Conservation (phyloP, 2,797 vertebrate species). For the Gambusia yucatana region DNA sequence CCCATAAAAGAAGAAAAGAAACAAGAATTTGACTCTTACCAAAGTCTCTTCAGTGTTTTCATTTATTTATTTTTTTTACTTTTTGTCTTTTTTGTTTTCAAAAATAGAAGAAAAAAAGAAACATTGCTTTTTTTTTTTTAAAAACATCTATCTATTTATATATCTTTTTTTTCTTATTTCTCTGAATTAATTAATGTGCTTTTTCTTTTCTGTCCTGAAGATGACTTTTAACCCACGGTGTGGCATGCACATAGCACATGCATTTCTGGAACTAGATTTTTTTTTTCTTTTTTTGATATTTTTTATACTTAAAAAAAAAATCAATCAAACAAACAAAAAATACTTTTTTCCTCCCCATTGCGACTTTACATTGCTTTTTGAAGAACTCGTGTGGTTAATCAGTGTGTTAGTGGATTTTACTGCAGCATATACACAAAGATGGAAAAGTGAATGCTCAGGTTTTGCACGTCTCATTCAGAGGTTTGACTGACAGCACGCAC, state of each 20-base stretch:
- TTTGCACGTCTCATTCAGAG: conserved; percentile 58
- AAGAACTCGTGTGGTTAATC: conserved; percentile 77
- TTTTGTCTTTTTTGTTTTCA: conserved; percentile 83
- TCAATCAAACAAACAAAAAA: conserved; percentile 16
- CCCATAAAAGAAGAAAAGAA: conserved; percentile 75
- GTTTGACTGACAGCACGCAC: conserved; percentile 33
- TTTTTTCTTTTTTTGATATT: conserved; percentile 62
- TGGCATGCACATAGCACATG: conserved; percentile 90
- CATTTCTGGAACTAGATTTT: conserved; percentile 87
- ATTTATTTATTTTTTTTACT: conserved; percentile 53
- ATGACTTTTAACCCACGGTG: conserved; percentile 86
- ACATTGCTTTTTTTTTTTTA: conserved; percentile 70
- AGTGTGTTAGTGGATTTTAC: conserved; percentile 77
- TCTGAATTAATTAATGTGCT: conserved; percentile 82
- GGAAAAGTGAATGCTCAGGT: conserved; percentile 67
- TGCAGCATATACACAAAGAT: conserved; percentile 76
- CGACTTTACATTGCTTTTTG: conserved; percentile 83
- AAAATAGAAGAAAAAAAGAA: conserved; percentile 86
- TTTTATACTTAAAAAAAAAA: conserved; percentile 76
- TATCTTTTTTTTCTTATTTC: conserved; percentile 73
- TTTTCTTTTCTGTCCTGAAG: conserved; percentile 85
- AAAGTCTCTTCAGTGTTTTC: conserved; percentile 74
- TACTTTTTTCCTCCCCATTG: conserved; percentile 71
- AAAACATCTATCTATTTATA: conserved; percentile 85
- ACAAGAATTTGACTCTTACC: conserved; percentile 65